These are phyloP conservation scores for Sylvilagus bachmani DNA, from an alignment of 2,113 vertebrate species.

Conservation along the genomic window DNA sequence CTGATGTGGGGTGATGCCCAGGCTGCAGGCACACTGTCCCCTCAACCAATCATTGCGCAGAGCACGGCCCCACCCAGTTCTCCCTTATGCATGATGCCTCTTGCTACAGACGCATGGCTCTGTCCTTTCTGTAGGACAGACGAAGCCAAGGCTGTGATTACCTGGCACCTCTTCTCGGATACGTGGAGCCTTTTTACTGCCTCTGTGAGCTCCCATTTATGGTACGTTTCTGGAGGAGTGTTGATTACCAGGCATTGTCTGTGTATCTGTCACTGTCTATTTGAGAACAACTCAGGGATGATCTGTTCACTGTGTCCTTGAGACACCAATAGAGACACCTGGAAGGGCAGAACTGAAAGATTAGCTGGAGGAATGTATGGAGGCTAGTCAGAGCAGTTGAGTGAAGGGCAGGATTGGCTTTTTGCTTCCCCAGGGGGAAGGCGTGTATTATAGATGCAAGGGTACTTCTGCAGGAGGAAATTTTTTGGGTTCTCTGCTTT, in stretches of 20 bases:
- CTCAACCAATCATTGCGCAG: neutral
- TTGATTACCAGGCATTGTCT: neutral
- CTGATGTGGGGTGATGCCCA: neutral
- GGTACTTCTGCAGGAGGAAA: neutral
- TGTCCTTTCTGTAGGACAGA: neutral
- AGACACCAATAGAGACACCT: neutral
- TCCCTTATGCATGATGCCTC: neutral
- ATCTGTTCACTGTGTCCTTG: neutral
- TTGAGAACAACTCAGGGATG: neutral
- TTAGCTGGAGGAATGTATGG: neutral
- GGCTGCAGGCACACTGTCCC: neutral
- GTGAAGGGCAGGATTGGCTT: neutral
- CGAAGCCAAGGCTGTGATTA: neutral
- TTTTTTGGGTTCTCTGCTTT: neutral
- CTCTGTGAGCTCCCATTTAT: neutral
- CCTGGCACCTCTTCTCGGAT: neutral
- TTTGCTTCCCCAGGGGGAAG: neutral
- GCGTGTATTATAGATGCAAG: neutral
- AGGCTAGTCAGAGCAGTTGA: neutral
- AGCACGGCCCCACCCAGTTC: rapidly evolving
- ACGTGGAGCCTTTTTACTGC: neutral
- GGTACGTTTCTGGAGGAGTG: neutral
- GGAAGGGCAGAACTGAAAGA: neutral
- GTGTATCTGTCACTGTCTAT: neutral
- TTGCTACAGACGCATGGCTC: neutral